Conservation (phyloP, 2,888 invertebrate species). For the Oegoconia quadripuncta region DNA sequence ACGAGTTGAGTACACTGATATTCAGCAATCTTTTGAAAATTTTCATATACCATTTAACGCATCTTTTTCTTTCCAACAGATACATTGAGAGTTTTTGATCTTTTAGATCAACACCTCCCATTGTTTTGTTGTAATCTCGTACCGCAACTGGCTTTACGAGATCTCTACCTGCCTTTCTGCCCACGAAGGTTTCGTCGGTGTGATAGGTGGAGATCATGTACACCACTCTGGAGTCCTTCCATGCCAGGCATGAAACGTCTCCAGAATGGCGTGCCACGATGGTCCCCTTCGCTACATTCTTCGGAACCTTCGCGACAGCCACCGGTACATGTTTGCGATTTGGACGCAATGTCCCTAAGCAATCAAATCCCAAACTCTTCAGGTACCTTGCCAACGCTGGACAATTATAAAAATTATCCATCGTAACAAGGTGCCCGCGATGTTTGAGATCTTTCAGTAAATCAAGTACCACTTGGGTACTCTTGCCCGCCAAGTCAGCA, state of each 20-base stretch:
- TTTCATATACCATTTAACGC: conserved; percentile 20
- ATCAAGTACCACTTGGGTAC: no score
- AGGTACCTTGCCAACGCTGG: no score
- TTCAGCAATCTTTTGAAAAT: conserved; percentile 16
- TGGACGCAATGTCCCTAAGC: no score
- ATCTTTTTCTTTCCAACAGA: conserved; percentile 17
- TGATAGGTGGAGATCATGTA: conserved; percentile 14
- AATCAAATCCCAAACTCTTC: no score
- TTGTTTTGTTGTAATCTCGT: conserved; percentile 10
- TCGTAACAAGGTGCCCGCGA: no score
- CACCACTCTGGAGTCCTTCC: conserved; percentile 13
- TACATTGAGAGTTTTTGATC: conserved; percentile 18
- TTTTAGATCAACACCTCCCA: conserved; percentile 18
- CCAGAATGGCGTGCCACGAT: conserved; percentile 8
- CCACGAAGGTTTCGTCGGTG: conserved; percentile 3
- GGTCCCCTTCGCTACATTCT: neutral
- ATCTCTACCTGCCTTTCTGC: conserved; percentile 1
- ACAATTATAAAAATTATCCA: no score
- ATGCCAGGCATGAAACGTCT: conserved; percentile 6
- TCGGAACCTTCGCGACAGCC: no score
- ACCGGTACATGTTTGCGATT: no score
- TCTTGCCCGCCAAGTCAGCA: no score
- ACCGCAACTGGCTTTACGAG: conserved; percentile 9
- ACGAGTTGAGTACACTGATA: no score
- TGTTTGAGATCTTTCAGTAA: no score